Base-by-base conservation (phyloP, 1,140 invertebrate species). In the Pissodes strobi region DNA sequence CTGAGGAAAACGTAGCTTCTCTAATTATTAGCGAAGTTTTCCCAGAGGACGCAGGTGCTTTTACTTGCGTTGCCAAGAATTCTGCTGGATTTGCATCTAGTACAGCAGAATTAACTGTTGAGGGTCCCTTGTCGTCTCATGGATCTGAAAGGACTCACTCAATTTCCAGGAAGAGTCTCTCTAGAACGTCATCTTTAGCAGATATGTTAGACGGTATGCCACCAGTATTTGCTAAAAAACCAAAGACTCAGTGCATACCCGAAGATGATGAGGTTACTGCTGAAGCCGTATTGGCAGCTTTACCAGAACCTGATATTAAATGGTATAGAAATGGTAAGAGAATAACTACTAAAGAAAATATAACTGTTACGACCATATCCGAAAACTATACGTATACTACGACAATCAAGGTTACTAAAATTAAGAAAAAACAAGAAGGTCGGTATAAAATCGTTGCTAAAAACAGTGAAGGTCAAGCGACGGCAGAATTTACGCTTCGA, bases 1-100 rank as follows among this genome's bases (percentile, higher is more conserved):
- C 94, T 73, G 92, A 94, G 65, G 92, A 95, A 59, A 95, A 94
- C 76, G 90, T 94, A 0, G 92, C 92, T 0, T 95, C 93, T 2
- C 80, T 99, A 15, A 90, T 97, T 17, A 97, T 99, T 66, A 87
- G 89, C 52, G 96, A 98, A 84, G 93, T 97, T 0, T 97, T 95
- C 79, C 93, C 95, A 0, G 96, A 99, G 83, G 97, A 99, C 79
- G 92, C 95, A 1, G 97, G 95, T 1, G 91, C 90, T 41, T 99
- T 97, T 78, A 98, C 95, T 0, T 97, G 95, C 72, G 92, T 98
- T 10, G 93, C 95, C 10, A 97, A 97, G 76, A 99, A 99, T 77
- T 84, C 90, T 2, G 91, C 91, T 37, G 97, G 97, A 21, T 95
- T 92, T 79, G 92, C 94, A 0, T 93, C 93, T 0, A 93, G 90